phyloP scores from a whole-genome alignment of 1,140 invertebrate genomes.

The Drosophila santomea region DNA sequence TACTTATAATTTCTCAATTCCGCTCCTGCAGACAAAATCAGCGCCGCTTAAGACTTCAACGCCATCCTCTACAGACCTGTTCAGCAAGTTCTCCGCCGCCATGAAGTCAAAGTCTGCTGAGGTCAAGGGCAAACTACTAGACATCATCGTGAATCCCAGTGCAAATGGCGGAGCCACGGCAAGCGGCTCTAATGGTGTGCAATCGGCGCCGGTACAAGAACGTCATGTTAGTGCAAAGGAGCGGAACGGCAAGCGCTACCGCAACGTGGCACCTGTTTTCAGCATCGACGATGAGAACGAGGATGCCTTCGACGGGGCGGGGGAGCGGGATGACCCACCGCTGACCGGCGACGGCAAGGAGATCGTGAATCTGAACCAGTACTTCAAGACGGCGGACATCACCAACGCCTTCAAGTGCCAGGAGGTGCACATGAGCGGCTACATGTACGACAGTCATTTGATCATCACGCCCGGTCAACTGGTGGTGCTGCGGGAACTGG shows the following conservation, averaged over 20 bases:
- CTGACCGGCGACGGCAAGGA: slow-evolving; percentile 87
- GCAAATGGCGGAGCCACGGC: slow-evolving; percentile 46
- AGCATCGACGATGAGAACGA: slow-evolving; percentile 97
- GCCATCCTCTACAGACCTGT: slow-evolving; percentile 88
- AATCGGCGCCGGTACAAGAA: slow-evolving; percentile 85
- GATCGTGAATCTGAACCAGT: slow-evolving; percentile 89
- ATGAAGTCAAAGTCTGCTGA: slow-evolving; percentile 96
- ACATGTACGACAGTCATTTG: slow-evolving; percentile 93
- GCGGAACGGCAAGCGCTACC: slow-evolving; percentile 93
- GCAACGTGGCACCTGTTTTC: slow-evolving; percentile 96
- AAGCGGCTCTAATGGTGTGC: slow-evolving; percentile 54
- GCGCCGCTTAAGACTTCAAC: slow-evolving; percentile 39
- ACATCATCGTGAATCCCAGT: slow-evolving; percentile 96
- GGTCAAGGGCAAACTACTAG: slow-evolving; percentile 96
- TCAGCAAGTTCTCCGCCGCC: slow-evolving; percentile 91
- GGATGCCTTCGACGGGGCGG: slow-evolving; percentile 83
- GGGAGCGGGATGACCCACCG: slow-evolving; percentile 48
- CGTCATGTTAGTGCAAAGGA: slow-evolving; percentile 92
- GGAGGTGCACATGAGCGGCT: slow-evolving; percentile 95
- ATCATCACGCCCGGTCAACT: slow-evolving; percentile 95
- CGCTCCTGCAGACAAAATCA: slow-evolving; percentile 41
- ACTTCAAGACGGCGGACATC: slow-evolving; percentile 93
- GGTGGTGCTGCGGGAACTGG: slow-evolving; percentile 93
- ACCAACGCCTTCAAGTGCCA: slow-evolving; percentile 95
- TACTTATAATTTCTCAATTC: not conserved